These are phyloP conservation scores for Dicerorhinus sumatrensis DNA, from an alignment of 2,113 vertebrate species.

Conservation along the genomic window DNA sequence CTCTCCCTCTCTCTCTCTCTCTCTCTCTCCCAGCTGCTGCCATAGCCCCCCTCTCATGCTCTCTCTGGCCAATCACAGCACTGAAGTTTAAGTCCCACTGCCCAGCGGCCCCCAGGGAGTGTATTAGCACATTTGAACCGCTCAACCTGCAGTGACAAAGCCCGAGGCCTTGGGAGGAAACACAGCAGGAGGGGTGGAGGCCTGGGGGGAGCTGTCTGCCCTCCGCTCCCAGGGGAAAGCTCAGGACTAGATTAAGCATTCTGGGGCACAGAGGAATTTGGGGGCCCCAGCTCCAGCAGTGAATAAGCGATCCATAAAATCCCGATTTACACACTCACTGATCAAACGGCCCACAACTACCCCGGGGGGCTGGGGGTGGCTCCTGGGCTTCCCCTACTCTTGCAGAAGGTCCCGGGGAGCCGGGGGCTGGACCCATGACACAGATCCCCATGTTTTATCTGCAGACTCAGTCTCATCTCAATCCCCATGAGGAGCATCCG, in stretches of 20 bases:
- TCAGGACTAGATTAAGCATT: conserved; percentile 62
- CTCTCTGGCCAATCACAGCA: conserved; percentile 67
- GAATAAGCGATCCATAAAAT: conserved; percentile 80
- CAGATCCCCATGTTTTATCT: not conserved
- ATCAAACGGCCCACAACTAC: conserved; percentile 67
- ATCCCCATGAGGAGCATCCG: not conserved
- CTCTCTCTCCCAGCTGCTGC: conserved; percentile 52
- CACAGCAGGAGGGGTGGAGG: conserved; percentile 45
- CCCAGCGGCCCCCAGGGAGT: conserved; percentile 71
- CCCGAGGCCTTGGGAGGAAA: conserved; percentile 62
- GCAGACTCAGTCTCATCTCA: not conserved
- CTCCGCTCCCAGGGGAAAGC: conserved; percentile 23
- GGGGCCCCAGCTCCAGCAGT: conserved; percentile 71
- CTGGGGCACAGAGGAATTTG: conserved; percentile 78
- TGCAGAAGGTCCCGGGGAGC: not conserved
- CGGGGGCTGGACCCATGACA: not conserved
- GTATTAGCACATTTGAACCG: conserved; percentile 80
- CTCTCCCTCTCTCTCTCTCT: too few species aligned
- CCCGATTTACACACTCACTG: conserved; percentile 78
- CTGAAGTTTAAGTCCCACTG: conserved; percentile 64
- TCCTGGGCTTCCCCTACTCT: not conserved
- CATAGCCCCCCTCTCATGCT: not conserved
- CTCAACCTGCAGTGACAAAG: conserved; percentile 80
- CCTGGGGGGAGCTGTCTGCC: not conserved
- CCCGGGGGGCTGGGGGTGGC: not conserved